Conservation (phyloP, 2,797 vertebrate genomes). For the Bradypodion ventrale region DNA sequence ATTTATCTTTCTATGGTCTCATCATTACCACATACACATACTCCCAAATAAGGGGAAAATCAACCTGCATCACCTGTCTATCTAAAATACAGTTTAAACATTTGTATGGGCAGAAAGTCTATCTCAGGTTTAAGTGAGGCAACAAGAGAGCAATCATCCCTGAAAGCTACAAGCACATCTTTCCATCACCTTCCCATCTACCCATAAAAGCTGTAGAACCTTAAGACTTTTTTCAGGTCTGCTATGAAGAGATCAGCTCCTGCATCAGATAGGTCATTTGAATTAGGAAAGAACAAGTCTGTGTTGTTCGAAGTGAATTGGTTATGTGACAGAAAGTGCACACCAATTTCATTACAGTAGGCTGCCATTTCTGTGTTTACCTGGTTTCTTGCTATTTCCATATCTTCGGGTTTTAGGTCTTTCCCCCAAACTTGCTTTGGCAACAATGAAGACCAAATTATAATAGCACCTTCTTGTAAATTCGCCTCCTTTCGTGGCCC, state of each 20-base stretch:
- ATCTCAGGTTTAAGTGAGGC: background rate
- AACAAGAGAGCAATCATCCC: background rate
- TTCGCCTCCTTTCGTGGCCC: too few species aligned
- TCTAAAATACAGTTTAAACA: background rate
- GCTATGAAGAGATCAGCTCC: constrained; percentile 26
- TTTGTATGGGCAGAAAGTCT: background rate
- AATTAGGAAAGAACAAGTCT: background rate
- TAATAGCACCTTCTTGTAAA: too few species aligned
- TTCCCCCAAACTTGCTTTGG: constrained; percentile 15
- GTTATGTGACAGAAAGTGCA: constrained; percentile 15
- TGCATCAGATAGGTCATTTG: constrained; percentile 1
- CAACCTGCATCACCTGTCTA: background rate
- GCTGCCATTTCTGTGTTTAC: constrained; percentile 13
- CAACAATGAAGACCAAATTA: constrained; percentile 42
- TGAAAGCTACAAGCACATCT: background rate
- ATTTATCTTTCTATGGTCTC: background rate
- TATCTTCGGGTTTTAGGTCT: background rate
- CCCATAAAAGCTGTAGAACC: background rate
- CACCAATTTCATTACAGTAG: constrained; percentile 23
- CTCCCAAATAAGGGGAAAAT: background rate
- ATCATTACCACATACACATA: background rate
- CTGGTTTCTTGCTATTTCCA: background rate
- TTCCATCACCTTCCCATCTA: background rate
- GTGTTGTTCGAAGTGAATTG: constrained; percentile 13
- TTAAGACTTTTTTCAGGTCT: background rate